phyloP scores from a whole-genome alignment of 35 echinoderm and acorn worm species.

The Anneissia japonica region DNA sequence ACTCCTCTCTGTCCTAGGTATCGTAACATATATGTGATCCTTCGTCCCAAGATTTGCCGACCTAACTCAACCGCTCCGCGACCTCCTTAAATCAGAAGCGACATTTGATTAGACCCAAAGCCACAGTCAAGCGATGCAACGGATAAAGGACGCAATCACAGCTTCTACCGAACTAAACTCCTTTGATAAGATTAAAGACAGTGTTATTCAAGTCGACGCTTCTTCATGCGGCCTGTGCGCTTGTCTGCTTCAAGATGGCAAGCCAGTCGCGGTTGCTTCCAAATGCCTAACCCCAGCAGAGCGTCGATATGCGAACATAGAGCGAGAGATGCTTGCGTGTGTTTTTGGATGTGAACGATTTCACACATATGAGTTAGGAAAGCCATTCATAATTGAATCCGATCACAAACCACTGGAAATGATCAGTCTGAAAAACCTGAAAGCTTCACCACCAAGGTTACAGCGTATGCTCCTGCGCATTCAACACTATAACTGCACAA shows the following conservation, averaged over 20 bases:
- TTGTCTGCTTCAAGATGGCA: conserved; percentile 31
- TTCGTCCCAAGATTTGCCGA: conserved; percentile 2
- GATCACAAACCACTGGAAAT: conserved; percentile 51
- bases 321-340: conserved; percentile 20
- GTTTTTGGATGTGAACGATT: conserved; percentile 30
- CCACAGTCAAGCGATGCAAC: background rate
- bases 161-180: conserved; percentile 17
- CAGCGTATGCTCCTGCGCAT: conserved; percentile 40
- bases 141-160: background rate
- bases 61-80: background rate
- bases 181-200: conserved; percentile 25
- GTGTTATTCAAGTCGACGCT: conserved; percentile 27
- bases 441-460: conserved; percentile 21
- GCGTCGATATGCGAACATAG: conserved; percentile 29
- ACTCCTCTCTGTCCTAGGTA: conserved; percentile 27
- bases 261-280: conserved; percentile 36
- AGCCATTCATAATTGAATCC: conserved; percentile 30
- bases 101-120: background rate
- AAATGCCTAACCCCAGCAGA: conserved; percentile 37
- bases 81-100: background rate
- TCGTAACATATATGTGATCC: conserved; percentile 1
- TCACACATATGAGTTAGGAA: conserved; percentile 26
- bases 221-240: conserved; percentile 21
- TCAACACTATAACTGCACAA: conserved; percentile 37
- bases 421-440: conserved; percentile 19